Base-by-base conservation (phyloP, 2,888 invertebrate species). In the Ptilodon capucinus region DNA sequence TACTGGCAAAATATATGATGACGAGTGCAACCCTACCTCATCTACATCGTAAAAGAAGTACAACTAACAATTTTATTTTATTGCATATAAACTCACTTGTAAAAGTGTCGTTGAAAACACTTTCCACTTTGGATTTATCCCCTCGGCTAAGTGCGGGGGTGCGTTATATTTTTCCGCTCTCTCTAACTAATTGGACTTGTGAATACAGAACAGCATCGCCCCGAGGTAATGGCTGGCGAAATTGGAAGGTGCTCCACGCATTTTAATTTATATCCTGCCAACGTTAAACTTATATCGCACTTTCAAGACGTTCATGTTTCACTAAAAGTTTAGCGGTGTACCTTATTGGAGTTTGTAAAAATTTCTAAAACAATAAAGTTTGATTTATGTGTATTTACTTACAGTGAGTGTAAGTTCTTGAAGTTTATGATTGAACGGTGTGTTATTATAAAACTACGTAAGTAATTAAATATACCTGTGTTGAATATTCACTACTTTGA, bases 161-260 rank as follows among this genome's bases (percentile, higher is more conserved):
- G 49, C 40, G 46, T 48, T 55, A 50, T 76, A 65, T 68, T 73
- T 71, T 67, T 66, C 59, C 45, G 35, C 38, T 65, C 68, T 58
- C 67, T 47, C 47, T 73, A n/a, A n/a, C 58, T 80, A 81, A 84
- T 82, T 81, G 76, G 76, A 72, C 68, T 67, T 67, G 60, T 60
- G 72, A 70, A 71, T 74, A 76, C 67, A 76, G 73, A 76, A 71
- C 65, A 72, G 69, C 55, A 44, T 54, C 58, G 46, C 55, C 54
- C 48, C 50, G 49, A 56, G 67, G 71, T 73, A 74, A 77, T 73
- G 67, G 70, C 55, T 43, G 48, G 42, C 59, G 57, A 71, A 77
- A 77, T 76, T 72, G 71, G 68, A 68, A 66, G 67, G 68, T 71
- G 71, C 57, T 59, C 58, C 71, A 68, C 71, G 76, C 68, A 79